Evolutionary conservation across 37 sponge, comb jelly and placozoan genomes (phyloP), one percentile per base, ranked within the genome.

Genomic region (Axinella damicornis): DNA sequence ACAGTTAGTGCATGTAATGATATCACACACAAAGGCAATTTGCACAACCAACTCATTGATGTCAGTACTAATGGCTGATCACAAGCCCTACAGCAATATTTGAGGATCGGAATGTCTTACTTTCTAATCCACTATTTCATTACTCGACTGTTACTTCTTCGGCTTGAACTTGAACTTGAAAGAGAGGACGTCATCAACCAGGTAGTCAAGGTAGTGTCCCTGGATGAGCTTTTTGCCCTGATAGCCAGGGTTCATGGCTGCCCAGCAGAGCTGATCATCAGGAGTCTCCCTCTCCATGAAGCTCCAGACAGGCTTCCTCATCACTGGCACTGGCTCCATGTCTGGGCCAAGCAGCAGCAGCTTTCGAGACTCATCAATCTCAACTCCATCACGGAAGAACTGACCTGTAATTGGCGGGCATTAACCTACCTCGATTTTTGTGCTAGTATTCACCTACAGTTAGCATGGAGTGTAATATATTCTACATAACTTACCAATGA

Each of bases 181-280:
- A 30, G 76, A 55, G 76, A 74, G 85, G 35, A 81, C 82, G 57
- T 81, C 82, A 70, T 81, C 27, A 6, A 81, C 82, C 17, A 81
- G 39, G 41, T 81, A 81, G 61, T 81, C 71, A 25, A 81, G 82
- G 71, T 69, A 68, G 82, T 57, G 37, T 20, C 82, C 82, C 71
- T 81, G 39, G 30, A 81, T 55, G 60, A 81, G 82, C 57, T 27
- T 55, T 60, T 81, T 81, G 21, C 82, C 82, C 71, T 81, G 82
- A 35, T 81, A 81, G 60, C 82, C 82, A 36, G 71, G 82, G 39
- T 81, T 81, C 82, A 81, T 81, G 82, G 82, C 82, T 40, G 53
- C 69, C 82, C 82, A 81, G 60, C 82, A 81, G 20, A 81, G 37
- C 71, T 81, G 36, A 9, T 81, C 82, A 1, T 70, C 82, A 12